A percentile compares a stretch with the other conserved stretches of the same genome.
Conservation (phyloP, 2,113 vertebrate genomes). For the Pagrus major region DNA sequence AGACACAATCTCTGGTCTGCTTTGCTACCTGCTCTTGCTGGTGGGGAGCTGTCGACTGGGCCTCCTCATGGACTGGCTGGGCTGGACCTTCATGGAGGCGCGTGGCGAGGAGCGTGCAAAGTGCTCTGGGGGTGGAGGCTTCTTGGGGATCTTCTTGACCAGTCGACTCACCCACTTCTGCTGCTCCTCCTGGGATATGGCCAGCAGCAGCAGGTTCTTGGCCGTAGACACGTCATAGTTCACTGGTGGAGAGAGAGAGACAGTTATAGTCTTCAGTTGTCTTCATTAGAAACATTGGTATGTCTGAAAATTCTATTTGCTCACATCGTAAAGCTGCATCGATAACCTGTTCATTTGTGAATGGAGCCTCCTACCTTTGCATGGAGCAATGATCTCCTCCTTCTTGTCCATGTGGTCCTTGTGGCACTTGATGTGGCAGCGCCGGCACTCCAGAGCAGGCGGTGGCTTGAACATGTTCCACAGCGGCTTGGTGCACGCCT, state of each 20-base stretch:
- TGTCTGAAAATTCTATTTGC: neutral
- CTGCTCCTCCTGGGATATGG: slow-evolving; percentile 95
- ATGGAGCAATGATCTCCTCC: slow-evolving; percentile 96
- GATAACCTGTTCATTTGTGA: neutral
- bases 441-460: slow-evolving; percentile 96
- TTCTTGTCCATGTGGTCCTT: slow-evolving; percentile 99
- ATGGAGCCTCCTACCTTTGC: slow-evolving; percentile 86
- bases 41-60: slow-evolving; percentile 95
- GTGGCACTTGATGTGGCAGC: slow-evolving; percentile 99
- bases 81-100: slow-evolving; percentile 94
- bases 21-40: slow-evolving; percentile 94
- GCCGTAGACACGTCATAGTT: slow-evolving; percentile 98
- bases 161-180: slow-evolving; percentile 98
- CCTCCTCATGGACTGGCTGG: slow-evolving; percentile 94
- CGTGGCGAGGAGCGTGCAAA: slow-evolving; percentile 96
- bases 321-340: neutral
- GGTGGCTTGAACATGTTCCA: slow-evolving; percentile 99
- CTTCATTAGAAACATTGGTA: neutral
- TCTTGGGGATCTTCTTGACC: slow-evolving; percentile 99
- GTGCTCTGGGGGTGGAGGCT: slow-evolving; percentile 92
- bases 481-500: slow-evolving; percentile 98
- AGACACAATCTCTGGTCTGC: neutral
- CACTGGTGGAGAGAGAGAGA: slow-evolving; percentile 79
- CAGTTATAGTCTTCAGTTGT: neutral
- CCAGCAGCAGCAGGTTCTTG: slow-evolving; percentile 96